Percentiles rank a stretch among this genome's conserved stretches.
Conservation (phyloP, 30 jellyfish, hydroid and myxozoan genomes). For the Hydractinia echinata region DNA sequence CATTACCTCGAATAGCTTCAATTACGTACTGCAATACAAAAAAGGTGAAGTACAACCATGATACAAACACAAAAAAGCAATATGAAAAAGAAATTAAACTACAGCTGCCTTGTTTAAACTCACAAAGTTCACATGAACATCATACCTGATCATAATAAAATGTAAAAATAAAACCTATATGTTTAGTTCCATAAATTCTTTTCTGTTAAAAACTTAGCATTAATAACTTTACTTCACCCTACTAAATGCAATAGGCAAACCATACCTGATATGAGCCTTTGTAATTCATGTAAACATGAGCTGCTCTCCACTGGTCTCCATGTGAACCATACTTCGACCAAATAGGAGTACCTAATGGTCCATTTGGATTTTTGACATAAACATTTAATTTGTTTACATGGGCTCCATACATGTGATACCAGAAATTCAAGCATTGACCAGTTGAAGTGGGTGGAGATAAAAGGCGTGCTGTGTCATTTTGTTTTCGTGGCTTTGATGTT, state of each 20-base stretch:
- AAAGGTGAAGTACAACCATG: too few species aligned
- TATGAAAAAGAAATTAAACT: too few species aligned
- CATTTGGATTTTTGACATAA: constrained; percentile 45
- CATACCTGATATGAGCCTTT: constrained; percentile 76
- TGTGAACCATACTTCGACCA: constrained; percentile 94
- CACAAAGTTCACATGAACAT: too few species aligned
- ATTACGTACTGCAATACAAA: constrained; percentile 47
- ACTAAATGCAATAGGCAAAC: background rate
- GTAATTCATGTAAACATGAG: constrained; percentile 65
- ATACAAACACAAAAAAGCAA: too few species aligned
- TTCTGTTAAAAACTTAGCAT: too few species aligned
- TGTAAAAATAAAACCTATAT: too few species aligned
- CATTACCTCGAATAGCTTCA: constrained; percentile 92
- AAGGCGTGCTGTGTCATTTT: constrained; percentile 90
- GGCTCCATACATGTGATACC: constrained; percentile 98
- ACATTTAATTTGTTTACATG: constrained; percentile 83
- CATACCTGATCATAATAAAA: too few species aligned
- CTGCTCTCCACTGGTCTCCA: constrained; percentile 89
- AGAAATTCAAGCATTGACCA: constrained; percentile 79
- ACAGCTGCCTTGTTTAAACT: too few species aligned
- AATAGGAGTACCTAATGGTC: constrained; percentile 49
- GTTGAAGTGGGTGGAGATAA: constrained; percentile 49
- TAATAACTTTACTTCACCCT: background rate
- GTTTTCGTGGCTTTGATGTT: constrained; percentile 72
- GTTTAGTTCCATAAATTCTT: too few species aligned